Evolutionary conservation across 2,113 vertebrate genomes (phyloP).

Genomic region (Laticauda colubrina): DNA sequence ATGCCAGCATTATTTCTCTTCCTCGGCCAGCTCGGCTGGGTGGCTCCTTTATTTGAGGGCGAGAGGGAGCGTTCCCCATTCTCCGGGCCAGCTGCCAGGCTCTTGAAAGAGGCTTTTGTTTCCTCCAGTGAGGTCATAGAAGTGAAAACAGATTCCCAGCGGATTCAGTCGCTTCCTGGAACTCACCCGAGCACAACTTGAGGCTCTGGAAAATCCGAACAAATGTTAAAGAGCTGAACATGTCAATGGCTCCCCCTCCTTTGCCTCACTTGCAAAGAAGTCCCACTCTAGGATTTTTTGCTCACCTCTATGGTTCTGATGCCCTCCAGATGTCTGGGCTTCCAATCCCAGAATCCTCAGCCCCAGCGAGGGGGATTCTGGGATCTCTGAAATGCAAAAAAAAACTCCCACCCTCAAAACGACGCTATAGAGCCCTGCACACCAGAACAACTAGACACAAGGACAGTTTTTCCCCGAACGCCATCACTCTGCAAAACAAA

Average conservation of each 20-base stretch:
- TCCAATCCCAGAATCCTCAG: not conserved
- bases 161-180: slow-evolving; percentile 64
- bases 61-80: not conserved
- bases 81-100: slow-evolving; percentile 38
- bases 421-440: too few relatives aligned
- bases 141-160: slow-evolving; percentile 57
- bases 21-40: not conserved
- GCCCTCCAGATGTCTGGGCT: not conserved
- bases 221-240: slow-evolving; percentile 41
- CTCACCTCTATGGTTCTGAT: not conserved
- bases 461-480: too few relatives aligned
- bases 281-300: not conserved
- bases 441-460: too few relatives aligned
- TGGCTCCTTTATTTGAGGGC: slow-evolving; percentile 17
- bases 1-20: slow-evolving; percentile 26
- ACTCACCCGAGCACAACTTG: slow-evolving; percentile 48
- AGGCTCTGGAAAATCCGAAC: slow-evolving; percentile 57
- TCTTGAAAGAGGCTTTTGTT: slow-evolving; percentile 68
- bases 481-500: too few relatives aligned
- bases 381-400: too few relatives aligned
- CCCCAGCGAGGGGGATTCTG: not conserved
- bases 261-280: not conserved
- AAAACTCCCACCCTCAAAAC: too few relatives aligned
- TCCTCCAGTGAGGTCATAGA: slow-evolving; percentile 53
- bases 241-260: slow-evolving; percentile 23